phyloP scores from a whole-genome alignment of 2,113 vertebrate genomes.

The Nothoprocta pentlandii region DNA sequence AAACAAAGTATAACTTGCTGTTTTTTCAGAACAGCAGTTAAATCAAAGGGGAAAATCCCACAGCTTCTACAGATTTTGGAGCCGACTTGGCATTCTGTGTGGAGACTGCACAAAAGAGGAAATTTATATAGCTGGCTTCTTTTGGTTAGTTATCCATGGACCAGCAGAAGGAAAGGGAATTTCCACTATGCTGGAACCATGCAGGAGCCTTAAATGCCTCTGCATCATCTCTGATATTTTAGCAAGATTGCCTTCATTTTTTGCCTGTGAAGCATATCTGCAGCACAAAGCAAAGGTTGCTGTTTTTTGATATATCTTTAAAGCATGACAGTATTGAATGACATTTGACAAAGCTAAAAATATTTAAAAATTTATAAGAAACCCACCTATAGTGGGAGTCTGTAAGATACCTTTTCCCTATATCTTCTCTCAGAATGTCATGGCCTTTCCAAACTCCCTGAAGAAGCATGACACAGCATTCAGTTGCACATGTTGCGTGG shows the following conservation, averaged over 20 bases:
- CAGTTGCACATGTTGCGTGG: not conserved
- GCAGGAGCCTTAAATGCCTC: not conserved
- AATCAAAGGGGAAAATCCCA: not conserved
- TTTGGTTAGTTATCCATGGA: not conserved
- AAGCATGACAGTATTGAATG: not conserved
- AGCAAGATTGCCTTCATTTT: not conserved
- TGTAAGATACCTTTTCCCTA: not conserved
- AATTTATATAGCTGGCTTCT: not conserved
- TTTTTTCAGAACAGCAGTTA: not conserved
- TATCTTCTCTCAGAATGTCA: not conserved
- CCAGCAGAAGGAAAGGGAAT: not conserved
- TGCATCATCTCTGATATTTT: not conserved
- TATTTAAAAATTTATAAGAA: not conserved
- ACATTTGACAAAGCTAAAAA: not conserved
- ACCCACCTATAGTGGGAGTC: not conserved
- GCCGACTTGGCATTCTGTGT: too few relatives aligned
- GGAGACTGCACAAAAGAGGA: not conserved
- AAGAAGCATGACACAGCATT: not conserved
- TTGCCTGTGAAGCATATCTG: not conserved
- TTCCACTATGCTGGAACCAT: not conserved
- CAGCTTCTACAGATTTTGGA: not conserved
- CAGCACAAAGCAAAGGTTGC: not conserved
- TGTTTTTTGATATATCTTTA: not conserved
- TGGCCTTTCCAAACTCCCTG: not conserved
- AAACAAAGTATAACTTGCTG: fast-evolving